Base-by-base conservation (phyloP, 2,888 invertebrate genomes). In the Mimas tiliae region DNA sequence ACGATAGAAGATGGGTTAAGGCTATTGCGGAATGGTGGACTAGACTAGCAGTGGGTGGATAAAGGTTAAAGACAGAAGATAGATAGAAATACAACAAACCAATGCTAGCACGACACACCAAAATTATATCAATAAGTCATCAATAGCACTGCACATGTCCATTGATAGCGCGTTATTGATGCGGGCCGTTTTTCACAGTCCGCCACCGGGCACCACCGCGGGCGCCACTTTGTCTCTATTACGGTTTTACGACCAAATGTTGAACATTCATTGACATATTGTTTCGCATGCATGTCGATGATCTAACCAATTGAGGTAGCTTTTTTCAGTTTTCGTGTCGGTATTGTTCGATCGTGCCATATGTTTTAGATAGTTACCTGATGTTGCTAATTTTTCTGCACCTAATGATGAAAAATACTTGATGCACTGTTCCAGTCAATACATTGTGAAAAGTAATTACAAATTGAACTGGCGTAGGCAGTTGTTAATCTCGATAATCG, bases 121-220 rank as follows among this genome's bases (percentile, higher is more conserved):
- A 65, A 58, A 65, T 58, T 71, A 72, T 73, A 82, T 83, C 78
- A 78, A 85, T 85, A 81, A 81, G 72, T 75, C 72, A 82, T 83
- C 81, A 77, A 81, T 80, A 80, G 19, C 16, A 34, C 1, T 8
- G 42, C 38, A 38, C 19, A 14, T 16, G 55, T 38, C 58, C 38
- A 42, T 19, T 42, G 78, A 82, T 84, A 87, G 77, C 81, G 74
- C 69, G 80, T 86, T 87, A 91, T 88, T 86, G 84, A 90, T 91
- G 84, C 81, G 72, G 64, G 74, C 72, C 79, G 85, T 91, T 89
- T 88, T 87, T 90, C 90, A 88, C 75, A 69, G 72, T 70, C 69
- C 72, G 68, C 74, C 78, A 72, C 74, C 72, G 73, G 74, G 79
- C 77, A 70, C 74, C 66, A 81, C 84, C 79, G 69, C 79, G 68